phyloP scores from a whole-genome alignment of 2,797 vertebrate genomes.

The Smutsia temminckii region DNA sequence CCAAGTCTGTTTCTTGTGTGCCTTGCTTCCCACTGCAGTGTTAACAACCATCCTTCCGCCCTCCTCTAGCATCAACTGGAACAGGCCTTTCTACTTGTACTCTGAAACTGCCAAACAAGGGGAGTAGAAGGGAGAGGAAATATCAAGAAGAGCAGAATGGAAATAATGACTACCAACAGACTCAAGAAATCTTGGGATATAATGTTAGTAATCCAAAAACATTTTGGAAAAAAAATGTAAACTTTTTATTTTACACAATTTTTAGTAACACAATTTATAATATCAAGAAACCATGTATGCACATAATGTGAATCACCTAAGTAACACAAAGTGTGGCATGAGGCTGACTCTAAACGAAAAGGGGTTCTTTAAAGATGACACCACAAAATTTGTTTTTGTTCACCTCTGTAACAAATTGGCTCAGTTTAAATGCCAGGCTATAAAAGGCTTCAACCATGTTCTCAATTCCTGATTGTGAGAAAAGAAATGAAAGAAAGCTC shows the following conservation, averaged over 20 bases:
- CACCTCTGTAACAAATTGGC: constrained; percentile 48
- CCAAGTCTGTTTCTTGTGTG: not conserved
- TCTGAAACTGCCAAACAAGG: not conserved
- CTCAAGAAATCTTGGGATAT: not conserved
- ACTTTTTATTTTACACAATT: not conserved
- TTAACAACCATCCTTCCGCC: rapidly evolving
- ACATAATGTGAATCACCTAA: not conserved
- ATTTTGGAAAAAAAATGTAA: not conserved
- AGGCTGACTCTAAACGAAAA: not conserved
- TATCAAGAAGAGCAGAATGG: not conserved
- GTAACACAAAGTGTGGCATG: not conserved
- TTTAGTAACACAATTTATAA: not conserved
- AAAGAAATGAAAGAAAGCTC: constrained; percentile 15
- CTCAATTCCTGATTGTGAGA: not conserved
- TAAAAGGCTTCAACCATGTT: not conserved
- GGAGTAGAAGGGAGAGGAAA: not conserved
- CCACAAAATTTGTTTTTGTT: constrained; percentile 37
- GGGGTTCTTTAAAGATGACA: constrained; percentile 25
- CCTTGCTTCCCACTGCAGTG: not conserved
- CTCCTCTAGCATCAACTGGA: not conserved
- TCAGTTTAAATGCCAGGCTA: constrained; percentile 48
- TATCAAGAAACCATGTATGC: not conserved
- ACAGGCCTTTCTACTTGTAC: not conserved
- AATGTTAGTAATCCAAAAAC: not conserved
- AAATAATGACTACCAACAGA: not conserved